phyloP scores from a whole-genome alignment of 1,140 invertebrate genomes.

The Pogonomyrmex californicus region DNA sequence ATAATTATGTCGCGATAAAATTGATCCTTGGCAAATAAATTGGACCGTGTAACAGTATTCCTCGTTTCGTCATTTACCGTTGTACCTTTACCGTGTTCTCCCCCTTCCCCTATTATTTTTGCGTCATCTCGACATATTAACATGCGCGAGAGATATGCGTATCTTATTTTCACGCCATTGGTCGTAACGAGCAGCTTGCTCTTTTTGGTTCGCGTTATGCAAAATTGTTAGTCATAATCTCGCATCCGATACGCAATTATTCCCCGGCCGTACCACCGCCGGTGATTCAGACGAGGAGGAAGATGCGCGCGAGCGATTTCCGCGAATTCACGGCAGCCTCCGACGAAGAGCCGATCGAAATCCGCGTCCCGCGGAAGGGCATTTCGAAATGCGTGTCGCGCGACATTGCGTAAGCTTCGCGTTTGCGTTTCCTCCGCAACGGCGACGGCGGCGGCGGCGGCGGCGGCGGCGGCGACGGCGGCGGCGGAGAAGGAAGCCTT shows the following conservation, averaged over 20 bases:
- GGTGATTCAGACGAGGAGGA: slow-evolving; percentile 13
- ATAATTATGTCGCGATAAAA: not conserved
- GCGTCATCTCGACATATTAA: not conserved
- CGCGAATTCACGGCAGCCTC: not conserved
- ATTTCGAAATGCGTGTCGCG: slow-evolving; percentile 36
- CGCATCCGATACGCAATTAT: slow-evolving; percentile 28
- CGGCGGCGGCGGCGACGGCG: not conserved
- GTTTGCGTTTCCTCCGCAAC: slow-evolving; percentile 20
- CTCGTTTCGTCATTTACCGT: slow-evolving; percentile 17
- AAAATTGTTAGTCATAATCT: slow-evolving; percentile 48
- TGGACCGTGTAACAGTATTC: not conserved
- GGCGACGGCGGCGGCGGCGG: not conserved
- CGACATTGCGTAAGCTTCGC: slow-evolving; percentile 28
- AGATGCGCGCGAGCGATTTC: slow-evolving; percentile 25
- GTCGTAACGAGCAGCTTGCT: not conserved
- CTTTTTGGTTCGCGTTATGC: not conserved
- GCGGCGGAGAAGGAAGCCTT: slow-evolving; percentile 43
- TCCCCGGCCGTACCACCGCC: not conserved
- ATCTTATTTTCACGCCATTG: slow-evolving; percentile 6
- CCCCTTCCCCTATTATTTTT: not conserved
- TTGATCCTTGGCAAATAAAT: not conserved
- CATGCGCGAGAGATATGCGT: not conserved
- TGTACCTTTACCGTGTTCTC: not conserved
- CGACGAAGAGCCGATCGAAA: not conserved
- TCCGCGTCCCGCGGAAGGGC: slow-evolving; percentile 3